Conservation (phyloP, 30 jellyfish, hydroid and myxozoan species). For the Aurelia sp. region DNA sequence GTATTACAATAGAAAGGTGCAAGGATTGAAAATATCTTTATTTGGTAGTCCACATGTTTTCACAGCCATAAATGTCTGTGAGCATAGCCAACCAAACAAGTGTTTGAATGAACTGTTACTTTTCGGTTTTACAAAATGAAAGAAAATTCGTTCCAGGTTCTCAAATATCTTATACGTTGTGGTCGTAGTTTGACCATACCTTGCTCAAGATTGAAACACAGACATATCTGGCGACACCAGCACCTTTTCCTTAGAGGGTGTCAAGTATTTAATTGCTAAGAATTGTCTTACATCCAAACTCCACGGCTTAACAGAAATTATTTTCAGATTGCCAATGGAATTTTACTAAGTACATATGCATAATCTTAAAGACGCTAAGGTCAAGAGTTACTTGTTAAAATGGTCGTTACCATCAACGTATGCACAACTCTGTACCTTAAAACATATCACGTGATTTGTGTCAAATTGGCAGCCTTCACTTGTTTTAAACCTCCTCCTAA, state of each 20-base stretch:
- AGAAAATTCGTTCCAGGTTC: conserved; percentile 37
- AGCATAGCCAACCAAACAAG: conserved; percentile 7
- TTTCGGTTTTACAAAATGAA: conserved; percentile 23
- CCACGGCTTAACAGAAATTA: conserved; percentile 38
- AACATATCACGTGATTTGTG: neutral
- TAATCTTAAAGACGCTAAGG: conserved; percentile 52
- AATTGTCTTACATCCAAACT: conserved; percentile 32
- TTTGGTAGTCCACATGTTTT: conserved; percentile 57
- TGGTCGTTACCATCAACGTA: neutral
- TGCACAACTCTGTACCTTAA: neutral
- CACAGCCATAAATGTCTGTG: conserved; percentile 44
- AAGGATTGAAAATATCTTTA: conserved; percentile 11
- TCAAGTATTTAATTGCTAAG: conserved; percentile 53
- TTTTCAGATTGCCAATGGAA: conserved; percentile 56
- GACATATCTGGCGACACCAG: conserved; percentile 51
- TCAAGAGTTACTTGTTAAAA: conserved; percentile 30
- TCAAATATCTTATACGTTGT: conserved; percentile 22
- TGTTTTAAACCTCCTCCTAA: no score
- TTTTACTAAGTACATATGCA: conserved; percentile 23
- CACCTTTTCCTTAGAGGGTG: conserved; percentile 41
- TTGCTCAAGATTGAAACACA: conserved; percentile 23
- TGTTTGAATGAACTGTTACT: conserved; percentile 44
- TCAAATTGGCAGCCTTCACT: no score
- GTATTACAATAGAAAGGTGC: neutral
- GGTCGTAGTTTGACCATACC: conserved; percentile 19